phyloP scores from a whole-genome alignment of 2,797 vertebrate genomes.

The Cryptoprocta ferox region DNA sequence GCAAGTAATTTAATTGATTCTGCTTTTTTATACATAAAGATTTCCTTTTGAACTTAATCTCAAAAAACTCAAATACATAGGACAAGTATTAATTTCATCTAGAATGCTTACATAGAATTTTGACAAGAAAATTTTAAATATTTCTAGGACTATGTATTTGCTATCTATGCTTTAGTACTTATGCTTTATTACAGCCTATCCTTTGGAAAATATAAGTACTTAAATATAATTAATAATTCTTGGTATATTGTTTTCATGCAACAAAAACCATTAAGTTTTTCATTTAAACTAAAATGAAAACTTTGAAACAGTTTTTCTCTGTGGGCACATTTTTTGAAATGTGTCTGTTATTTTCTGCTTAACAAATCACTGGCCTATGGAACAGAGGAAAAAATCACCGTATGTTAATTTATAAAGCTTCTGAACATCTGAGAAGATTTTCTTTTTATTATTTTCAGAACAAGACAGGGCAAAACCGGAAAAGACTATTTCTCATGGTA shows the following conservation, averaged over 20 bases:
- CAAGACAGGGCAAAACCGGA: constrained; percentile 71
- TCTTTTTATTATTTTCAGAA: constrained; percentile 81
- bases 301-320: neutral
- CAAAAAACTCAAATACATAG: constrained; percentile 51
- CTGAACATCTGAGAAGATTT: neutral
- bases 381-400: neutral
- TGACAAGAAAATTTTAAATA: neutral
- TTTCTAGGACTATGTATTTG: neutral
- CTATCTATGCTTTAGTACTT: neutral
- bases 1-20: neutral
- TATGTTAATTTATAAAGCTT: neutral
- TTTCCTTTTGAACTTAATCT: constrained; percentile 27
- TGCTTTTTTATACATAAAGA: neutral
- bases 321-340: neutral
- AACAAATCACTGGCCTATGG: neutral
- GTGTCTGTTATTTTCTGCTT: neutral
- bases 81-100: constrained; percentile 39
- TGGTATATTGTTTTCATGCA: neutral
- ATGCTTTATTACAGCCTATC: neutral
- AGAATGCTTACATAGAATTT: neutral
- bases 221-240: constrained; percentile 17
- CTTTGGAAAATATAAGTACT: neutral
- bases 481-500: constrained; percentile 74
- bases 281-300: neutral
- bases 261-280: neutral